Conservation (phyloP, 2,113 vertebrate species). For the Syngnathoides biaculeatus region DNA sequence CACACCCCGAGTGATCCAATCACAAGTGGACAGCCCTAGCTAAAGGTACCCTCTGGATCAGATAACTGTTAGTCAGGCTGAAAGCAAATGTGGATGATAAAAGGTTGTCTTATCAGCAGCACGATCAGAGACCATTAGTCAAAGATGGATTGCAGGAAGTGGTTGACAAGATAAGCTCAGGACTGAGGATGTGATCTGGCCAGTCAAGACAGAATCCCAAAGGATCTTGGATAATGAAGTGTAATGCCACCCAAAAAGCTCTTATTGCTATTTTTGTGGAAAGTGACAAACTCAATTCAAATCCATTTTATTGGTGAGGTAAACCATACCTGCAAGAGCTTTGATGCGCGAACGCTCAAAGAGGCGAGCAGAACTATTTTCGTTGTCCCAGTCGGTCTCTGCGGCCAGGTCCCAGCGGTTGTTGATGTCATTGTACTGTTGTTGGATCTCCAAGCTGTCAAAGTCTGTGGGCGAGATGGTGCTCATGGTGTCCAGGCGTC, state of each 20-base stretch:
- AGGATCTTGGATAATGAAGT: neutral
- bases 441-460: slow-evolving; percentile 92
- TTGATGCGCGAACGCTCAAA: slow-evolving; percentile 93
- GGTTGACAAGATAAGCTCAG: neutral
- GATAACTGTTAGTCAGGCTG: neutral
- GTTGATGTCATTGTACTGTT: slow-evolving; percentile 94
- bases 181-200: neutral
- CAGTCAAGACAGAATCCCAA: neutral
- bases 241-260: neutral
- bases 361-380: slow-evolving; percentile 90
- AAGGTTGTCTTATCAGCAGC: neutral
- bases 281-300: neutral
- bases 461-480: slow-evolving; percentile 89
- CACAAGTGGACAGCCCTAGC: neutral
- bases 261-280: neutral
- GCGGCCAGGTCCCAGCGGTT: slow-evolving; percentile 91
- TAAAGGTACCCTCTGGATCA: neutral
- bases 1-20: neutral
- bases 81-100: slow-evolving; percentile 6
- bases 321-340: slow-evolving; percentile 82
- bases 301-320: neutral
- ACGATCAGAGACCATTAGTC: neutral
- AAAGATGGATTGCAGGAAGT: neutral
- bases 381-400: slow-evolving; percentile 90
- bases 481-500: slow-evolving; percentile 80